phyloP scores from a whole-genome alignment of 2,113 vertebrate species.

The Cyanistes caeruleus region DNA sequence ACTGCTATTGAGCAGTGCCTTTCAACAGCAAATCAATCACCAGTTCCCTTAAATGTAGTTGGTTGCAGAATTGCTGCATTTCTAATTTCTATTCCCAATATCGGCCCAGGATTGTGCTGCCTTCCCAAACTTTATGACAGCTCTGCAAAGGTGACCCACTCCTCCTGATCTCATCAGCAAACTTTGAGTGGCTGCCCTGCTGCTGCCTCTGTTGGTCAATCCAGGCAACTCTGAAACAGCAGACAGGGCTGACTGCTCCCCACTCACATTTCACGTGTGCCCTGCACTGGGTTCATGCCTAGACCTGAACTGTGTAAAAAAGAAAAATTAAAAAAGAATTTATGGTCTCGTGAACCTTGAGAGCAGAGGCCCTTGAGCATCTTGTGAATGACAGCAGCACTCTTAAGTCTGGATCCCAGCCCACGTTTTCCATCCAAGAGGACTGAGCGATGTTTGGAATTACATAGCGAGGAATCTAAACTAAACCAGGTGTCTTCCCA shows the following conservation, averaged over 20 bases:
- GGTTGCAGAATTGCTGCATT: not conserved
- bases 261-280: not conserved
- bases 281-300: not conserved
- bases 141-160: not conserved
- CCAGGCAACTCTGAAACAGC: not conserved
- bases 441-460: conserved; percentile 62
- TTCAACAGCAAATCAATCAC: not conserved
- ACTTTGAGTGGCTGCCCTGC: not conserved
- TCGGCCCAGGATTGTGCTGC: not conserved
- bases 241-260: fast-evolving
- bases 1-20: not conserved
- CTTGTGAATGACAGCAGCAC: conserved; percentile 57
- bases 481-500: conserved; percentile 71
- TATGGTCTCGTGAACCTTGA: conserved; percentile 65
- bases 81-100: not conserved
- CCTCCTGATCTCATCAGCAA: not conserved
- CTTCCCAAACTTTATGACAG: not conserved
- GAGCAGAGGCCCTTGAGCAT: conserved; percentile 57
- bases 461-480: conserved; percentile 62
- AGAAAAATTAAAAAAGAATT: conserved; percentile 41
- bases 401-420: conserved; percentile 49
- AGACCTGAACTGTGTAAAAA: not conserved
- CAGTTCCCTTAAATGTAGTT: not conserved
- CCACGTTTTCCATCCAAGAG: conserved; percentile 51
- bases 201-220: not conserved